These are phyloP conservation scores for Cyphomyrus discorhynchus DNA, from an alignment of 2,113 vertebrate genomes.

Conservation along the genomic window DNA sequence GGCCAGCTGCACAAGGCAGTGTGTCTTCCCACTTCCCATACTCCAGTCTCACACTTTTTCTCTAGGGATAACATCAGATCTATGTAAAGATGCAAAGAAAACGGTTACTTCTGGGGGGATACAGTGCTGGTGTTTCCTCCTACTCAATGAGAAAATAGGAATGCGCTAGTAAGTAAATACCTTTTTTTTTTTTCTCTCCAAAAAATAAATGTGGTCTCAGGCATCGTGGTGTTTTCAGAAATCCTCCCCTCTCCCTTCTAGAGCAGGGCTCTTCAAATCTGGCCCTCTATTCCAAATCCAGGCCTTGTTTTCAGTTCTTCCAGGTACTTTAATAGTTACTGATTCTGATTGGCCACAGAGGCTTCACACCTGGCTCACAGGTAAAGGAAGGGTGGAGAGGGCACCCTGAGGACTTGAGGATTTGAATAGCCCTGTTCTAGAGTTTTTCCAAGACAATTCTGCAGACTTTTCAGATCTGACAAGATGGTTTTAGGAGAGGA, in stretches of 20 bases:
- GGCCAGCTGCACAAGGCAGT: neutral
- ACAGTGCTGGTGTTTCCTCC: neutral
- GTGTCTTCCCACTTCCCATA: neutral
- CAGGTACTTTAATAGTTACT: neutral
- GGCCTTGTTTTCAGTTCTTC: neutral
- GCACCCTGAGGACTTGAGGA: neutral
- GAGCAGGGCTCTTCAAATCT: neutral
- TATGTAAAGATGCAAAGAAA: neutral
- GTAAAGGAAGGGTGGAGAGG: neutral
- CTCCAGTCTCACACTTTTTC: neutral
- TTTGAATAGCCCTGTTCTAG: neutral
- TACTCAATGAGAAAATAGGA: neutral
- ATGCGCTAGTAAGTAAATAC: neutral
- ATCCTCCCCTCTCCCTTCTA: neutral
- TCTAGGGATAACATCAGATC: neutral
- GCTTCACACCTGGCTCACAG: neutral
- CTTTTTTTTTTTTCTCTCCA: neutral
- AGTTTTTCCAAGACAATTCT: neutral
- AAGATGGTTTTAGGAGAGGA: neutral
- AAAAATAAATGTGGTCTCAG: constrained; percentile 3
- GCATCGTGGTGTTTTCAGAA: constrained; percentile 7
- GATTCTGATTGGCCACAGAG: neutral
- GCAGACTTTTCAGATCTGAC: neutral
- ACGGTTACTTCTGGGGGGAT: neutral
- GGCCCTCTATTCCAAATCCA: neutral